A percentile compares a stretch with the other conserved stretches of the same genome.
Evolutionary conservation across 2,888 invertebrate species (phyloP).

Genomic region (Strigamia transsilvanica): DNA sequence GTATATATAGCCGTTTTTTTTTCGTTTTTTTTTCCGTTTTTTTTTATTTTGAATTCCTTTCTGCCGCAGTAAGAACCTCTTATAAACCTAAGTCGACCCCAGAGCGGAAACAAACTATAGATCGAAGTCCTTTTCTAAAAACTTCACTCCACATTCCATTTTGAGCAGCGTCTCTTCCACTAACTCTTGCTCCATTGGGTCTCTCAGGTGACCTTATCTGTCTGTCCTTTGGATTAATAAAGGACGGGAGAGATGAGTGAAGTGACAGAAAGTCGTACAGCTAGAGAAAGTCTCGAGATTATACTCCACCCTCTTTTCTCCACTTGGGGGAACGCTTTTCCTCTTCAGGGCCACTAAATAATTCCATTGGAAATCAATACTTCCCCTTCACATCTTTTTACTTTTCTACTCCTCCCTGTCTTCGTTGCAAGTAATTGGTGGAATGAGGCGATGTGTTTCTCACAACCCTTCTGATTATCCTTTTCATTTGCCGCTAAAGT

Average conservation of each 20-base stretch:
- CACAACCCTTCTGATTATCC: neutral
- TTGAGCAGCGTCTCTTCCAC: constrained; percentile 6
- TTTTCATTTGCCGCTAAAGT: neutral
- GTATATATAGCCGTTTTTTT: constrained; percentile 18
- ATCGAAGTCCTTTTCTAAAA: constrained; percentile 5
- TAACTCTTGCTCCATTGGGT: constrained; percentile 41
- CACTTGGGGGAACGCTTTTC: constrained; percentile 42
- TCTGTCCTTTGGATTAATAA: constrained; percentile 48
- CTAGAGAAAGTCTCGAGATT: constrained; percentile 39
- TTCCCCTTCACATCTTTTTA: constrained; percentile 37
- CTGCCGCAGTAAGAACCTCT: constrained; percentile 43
- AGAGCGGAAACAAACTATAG: constrained; percentile 49
- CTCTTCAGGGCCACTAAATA: constrained; percentile 49
- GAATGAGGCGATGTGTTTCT: constrained; percentile 10
- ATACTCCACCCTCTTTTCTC: constrained; percentile 6
- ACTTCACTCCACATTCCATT: constrained; percentile 4
- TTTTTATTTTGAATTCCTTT: constrained; percentile 13
- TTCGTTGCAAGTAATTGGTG: constrained; percentile 33
- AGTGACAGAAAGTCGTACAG: constrained; percentile 45
- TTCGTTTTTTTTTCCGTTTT: neutral
- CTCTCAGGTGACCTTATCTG: constrained; percentile 49
- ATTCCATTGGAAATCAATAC: constrained; percentile 48
- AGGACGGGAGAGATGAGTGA: constrained; percentile 39
- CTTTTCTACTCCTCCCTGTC: neutral
- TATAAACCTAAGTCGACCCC: constrained; percentile 45